These are phyloP conservation scores for Prochilodus magdalenae DNA, from an alignment of 2,113 vertebrate species.

Conservation along the genomic window DNA sequence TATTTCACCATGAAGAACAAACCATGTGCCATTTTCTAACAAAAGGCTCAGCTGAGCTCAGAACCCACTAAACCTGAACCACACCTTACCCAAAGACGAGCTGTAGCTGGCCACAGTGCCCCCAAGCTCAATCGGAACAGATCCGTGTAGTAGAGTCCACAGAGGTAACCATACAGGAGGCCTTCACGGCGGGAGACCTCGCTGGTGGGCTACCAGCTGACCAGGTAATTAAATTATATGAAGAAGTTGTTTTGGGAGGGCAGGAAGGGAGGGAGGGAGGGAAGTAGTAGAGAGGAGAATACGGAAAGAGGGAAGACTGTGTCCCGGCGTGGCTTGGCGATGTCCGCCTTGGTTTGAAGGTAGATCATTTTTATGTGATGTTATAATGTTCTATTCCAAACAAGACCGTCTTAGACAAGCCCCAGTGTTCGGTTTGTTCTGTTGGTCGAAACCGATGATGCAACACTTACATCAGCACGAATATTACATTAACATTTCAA, in stretches of 20 bases:
- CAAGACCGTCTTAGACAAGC: not conserved
- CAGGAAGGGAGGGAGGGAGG: not conserved
- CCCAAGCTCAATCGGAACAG: not conserved
- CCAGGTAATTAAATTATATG: conserved; percentile 29
- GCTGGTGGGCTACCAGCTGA: conserved; percentile 13
- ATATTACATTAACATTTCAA: too few species aligned
- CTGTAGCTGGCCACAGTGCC: too few species aligned
- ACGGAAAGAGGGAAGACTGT: not conserved
- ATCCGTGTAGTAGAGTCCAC: not conserved
- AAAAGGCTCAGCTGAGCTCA: not conserved
- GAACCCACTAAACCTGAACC: too few species aligned
- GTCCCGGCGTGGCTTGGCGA: conserved; percentile 3
- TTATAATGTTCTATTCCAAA: too few species aligned
- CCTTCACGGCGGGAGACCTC: not conserved
- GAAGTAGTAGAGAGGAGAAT: too few species aligned
- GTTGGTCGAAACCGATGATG: too few species aligned
- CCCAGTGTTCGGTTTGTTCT: too few species aligned
- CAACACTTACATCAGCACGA: too few species aligned
- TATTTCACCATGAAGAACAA: too few species aligned
- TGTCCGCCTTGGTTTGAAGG: too few species aligned
- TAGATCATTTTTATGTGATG: not conserved
- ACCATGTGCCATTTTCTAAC: not conserved
- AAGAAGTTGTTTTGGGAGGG: conserved; percentile 16
- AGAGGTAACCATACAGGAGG: not conserved
- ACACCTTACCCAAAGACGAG: too few species aligned